phyloP scores from a whole-genome alignment of 1,140 invertebrate genomes.

The Drosophila parvula region DNA sequence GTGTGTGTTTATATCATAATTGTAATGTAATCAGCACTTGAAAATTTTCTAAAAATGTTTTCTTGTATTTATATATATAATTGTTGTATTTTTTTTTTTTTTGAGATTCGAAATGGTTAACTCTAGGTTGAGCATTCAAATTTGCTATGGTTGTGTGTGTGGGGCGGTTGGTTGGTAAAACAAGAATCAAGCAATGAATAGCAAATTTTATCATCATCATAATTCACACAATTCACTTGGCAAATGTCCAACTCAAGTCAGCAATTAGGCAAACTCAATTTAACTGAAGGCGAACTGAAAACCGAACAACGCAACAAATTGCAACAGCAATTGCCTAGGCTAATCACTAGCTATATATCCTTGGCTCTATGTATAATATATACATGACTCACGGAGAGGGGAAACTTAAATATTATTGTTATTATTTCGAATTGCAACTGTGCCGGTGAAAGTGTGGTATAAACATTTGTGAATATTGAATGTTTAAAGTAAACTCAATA shows the following conservation, averaged over 20 bases:
- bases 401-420: background rate
- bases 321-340: constrained; percentile 43
- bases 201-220: constrained; percentile 50
- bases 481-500: background rate
- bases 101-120: constrained; percentile 61
- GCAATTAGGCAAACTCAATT: constrained; percentile 51
- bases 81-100: constrained; percentile 30
- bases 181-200: constrained; percentile 66
- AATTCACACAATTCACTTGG: constrained; percentile 40
- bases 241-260: constrained; percentile 44
- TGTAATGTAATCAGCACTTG: constrained; percentile 80
- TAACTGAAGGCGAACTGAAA: constrained; percentile 42
- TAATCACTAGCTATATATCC: constrained; percentile 23
- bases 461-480: background rate
- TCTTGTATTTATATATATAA: constrained; percentile 40
- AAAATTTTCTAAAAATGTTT: constrained; percentile 80
- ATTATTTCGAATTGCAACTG: constrained; percentile 17
- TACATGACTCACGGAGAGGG: background rate
- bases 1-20: constrained; percentile 36
- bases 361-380: constrained; percentile 18
- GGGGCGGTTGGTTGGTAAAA: constrained; percentile 34
- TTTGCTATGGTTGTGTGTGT: constrained; percentile 68
- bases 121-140: constrained; percentile 79
- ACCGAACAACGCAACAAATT: constrained; percentile 48
- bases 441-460: background rate